A percentile compares a stretch with the other conserved stretches of the same genome.
Evolutionary conservation across 2,797 vertebrate genomes (phyloP).

Genomic region (Hafferia zeledoni): DNA sequence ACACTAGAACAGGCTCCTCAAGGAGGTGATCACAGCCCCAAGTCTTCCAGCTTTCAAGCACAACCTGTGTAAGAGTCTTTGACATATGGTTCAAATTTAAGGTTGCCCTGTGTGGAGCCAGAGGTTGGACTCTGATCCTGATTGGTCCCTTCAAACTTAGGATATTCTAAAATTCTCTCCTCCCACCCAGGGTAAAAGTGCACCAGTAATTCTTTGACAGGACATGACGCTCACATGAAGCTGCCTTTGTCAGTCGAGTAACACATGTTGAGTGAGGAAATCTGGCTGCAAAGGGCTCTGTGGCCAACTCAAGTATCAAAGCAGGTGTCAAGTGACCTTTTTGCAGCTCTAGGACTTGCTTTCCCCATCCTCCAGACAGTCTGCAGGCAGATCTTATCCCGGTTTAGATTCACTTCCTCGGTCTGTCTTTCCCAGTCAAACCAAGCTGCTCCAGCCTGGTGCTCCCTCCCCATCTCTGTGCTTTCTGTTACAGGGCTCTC

Average conservation of each 20-base stretch:
- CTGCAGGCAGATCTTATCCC: not conserved
- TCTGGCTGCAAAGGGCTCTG: not conserved
- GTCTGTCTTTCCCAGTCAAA: not conserved
- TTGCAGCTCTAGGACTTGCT: not conserved
- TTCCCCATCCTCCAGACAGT: not conserved
- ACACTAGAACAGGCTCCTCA: too few relatives aligned
- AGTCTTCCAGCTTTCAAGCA: too few relatives aligned
- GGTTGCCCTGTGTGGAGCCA: too few relatives aligned
- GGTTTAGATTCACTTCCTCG: rapidly evolving
- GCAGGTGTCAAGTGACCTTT: not conserved
- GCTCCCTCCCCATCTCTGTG: not conserved
- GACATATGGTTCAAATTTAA: too few relatives aligned
- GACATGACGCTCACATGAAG: too few relatives aligned
- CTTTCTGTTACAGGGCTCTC: not conserved
- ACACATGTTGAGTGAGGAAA: rapidly evolving
- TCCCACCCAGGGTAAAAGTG: too few relatives aligned
- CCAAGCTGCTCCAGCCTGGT: not conserved
- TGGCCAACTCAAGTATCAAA: not conserved
- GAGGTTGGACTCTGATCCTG: too few relatives aligned
- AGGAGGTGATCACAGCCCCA: too few relatives aligned
- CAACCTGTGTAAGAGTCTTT: too few relatives aligned
- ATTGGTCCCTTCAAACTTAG: too few relatives aligned
- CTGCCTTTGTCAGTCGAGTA: not conserved
- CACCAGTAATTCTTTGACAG: too few relatives aligned
- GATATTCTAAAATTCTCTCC: too few relatives aligned